These are phyloP conservation scores for Drosophila serrata DNA, from an alignment of 1,140 invertebrate genomes.

Conservation along the genomic window DNA sequence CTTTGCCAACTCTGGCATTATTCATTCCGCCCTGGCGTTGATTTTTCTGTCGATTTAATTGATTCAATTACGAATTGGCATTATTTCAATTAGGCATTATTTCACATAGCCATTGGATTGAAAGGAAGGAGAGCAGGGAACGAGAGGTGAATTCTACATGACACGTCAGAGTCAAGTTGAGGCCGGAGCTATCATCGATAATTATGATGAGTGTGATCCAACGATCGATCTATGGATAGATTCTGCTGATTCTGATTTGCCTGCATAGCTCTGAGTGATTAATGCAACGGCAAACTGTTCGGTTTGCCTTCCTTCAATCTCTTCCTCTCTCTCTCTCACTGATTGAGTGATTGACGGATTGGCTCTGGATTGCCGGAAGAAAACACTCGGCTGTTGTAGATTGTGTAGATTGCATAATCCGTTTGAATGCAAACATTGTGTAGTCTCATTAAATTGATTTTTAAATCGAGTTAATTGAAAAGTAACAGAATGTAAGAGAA, in stretches of 20 bases:
- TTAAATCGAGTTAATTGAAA: slow-evolving; percentile 21
- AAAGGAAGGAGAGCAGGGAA: not conserved
- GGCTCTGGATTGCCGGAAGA: slow-evolving; percentile 65
- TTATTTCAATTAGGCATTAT: slow-evolving; percentile 41
- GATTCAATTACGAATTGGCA: slow-evolving; percentile 41
- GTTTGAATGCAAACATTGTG: slow-evolving; percentile 34
- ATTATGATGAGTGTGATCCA: slow-evolving; percentile 44
- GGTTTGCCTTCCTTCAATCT: slow-evolving; percentile 26
- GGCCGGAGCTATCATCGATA: slow-evolving; percentile 42
- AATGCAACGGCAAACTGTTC: slow-evolving; percentile 66
- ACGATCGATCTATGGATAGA: slow-evolving; percentile 10
- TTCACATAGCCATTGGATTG: not conserved
- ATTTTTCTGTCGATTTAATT: slow-evolving; percentile 44
- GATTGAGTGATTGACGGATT: slow-evolving; percentile 59
- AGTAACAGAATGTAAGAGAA: not conserved
- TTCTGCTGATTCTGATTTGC: slow-evolving; percentile 53
- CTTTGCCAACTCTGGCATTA: slow-evolving; percentile 13
- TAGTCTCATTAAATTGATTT: slow-evolving; percentile 6
- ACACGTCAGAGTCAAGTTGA: slow-evolving; percentile 29
- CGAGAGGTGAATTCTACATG: slow-evolving; percentile 13
- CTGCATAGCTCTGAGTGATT: slow-evolving; percentile 48
- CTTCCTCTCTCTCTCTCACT: not conserved
- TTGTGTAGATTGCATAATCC: slow-evolving; percentile 57
- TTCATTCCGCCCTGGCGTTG: slow-evolving; percentile 20
- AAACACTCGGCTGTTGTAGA: slow-evolving; percentile 17